Evolutionary conservation across 2,113 vertebrate species (phyloP).

Genomic region (Atrichornis clamosus): DNA sequence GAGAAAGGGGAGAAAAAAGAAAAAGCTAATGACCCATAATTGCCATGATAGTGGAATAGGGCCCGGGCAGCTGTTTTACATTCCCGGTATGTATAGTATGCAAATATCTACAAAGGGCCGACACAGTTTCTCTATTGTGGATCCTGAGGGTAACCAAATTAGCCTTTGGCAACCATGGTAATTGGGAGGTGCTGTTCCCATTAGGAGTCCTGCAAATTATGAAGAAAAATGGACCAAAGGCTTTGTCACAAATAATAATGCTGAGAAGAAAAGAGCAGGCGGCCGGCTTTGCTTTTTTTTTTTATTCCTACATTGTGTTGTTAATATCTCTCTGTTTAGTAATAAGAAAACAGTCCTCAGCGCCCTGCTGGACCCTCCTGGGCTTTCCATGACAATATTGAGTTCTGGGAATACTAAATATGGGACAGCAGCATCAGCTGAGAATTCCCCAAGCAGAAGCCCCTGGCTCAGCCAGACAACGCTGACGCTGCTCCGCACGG

Average conservation of each 20-base stretch:
- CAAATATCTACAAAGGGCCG: constrained; percentile 82
- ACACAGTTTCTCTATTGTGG: constrained; percentile 81
- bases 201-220: constrained; percentile 85
- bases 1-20: background rate
- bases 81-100: constrained; percentile 84
- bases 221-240: constrained; percentile 81
- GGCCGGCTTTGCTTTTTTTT: constrained; percentile 63
- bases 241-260: constrained; percentile 84
- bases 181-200: constrained; percentile 85
- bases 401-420: constrained; percentile 17
- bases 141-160: constrained; percentile 83
- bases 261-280: constrained; percentile 79
- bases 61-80: constrained; percentile 81
- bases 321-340: constrained; percentile 74
- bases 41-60: constrained; percentile 78
- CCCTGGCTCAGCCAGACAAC: no score
- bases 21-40: constrained; percentile 80
- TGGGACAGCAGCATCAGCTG: background rate
- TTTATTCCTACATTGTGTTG: constrained; percentile 74
- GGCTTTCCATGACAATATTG: background rate
- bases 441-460: background rate
- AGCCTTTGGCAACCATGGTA: constrained; percentile 85
- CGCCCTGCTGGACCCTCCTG: constrained; percentile 9
- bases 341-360: constrained; percentile 71
- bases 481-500: background rate